phyloP scores from a whole-genome alignment of 2,797 vertebrate species.

The Odontamblyopus rebecca region DNA sequence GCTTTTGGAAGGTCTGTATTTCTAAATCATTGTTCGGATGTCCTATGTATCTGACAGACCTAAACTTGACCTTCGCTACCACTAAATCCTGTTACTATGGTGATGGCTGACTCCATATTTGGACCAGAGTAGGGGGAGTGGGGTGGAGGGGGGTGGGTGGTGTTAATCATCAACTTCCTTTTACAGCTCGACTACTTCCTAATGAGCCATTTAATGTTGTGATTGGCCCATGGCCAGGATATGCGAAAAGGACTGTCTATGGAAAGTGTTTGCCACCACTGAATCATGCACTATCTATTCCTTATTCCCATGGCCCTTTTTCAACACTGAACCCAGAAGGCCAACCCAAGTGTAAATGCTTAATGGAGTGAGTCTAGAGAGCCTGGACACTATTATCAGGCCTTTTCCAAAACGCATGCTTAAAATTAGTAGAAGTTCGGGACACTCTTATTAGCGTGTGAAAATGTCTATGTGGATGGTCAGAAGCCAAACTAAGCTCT shows the following conservation, averaged over 20 bases:
- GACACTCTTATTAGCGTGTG: conserved; percentile 21
- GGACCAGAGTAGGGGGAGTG: not conserved
- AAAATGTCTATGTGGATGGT: not conserved
- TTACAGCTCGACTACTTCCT: conserved; percentile 58
- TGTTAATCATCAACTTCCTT: conserved; percentile 66
- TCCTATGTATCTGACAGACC: not conserved
- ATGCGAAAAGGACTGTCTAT: conserved; percentile 16
- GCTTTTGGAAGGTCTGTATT: not conserved
- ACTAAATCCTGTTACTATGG: conserved; percentile 46
- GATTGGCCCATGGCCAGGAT: conserved; percentile 31
- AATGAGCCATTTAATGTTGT: conserved; percentile 52
- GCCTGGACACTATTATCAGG: conserved; percentile 32
- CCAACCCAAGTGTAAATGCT: conserved; percentile 24
- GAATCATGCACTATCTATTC: conserved; percentile 18
- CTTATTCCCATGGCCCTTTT: conserved; percentile 12
- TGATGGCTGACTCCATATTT: conserved; percentile 2
- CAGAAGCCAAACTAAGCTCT: not conserved
- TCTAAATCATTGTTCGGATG: not conserved
- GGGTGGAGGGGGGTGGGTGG: not conserved
- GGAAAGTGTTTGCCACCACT: conserved; percentile 37
- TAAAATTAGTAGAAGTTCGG: conserved; percentile 28
- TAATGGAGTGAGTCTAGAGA: conserved; percentile 23
- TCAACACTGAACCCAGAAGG: conserved; percentile 9
- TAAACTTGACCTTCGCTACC: conserved; percentile 45
- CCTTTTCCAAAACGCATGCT: conserved; percentile 44